phyloP scores from a whole-genome alignment of 1,140 invertebrate genomes.

The Conopomorpha cramerella region DNA sequence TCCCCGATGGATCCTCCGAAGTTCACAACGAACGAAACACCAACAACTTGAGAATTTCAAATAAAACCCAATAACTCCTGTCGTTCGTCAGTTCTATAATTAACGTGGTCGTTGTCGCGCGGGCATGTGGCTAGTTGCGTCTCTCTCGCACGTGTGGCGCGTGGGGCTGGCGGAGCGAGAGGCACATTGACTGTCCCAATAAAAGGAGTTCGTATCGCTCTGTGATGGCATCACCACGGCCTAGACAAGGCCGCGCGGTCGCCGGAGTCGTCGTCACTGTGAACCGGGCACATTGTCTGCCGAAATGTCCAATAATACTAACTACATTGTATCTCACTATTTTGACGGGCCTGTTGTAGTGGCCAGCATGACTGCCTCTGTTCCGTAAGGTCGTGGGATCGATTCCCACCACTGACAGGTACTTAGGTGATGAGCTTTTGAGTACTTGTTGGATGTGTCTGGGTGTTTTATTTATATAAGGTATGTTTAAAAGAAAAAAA shows the following conservation, averaged over 20 bases:
- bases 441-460: too few species aligned
- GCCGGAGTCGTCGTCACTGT: too few species aligned
- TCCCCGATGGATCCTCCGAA: too few species aligned
- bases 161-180: slow-evolving; percentile 15
- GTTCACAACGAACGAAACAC: too few species aligned
- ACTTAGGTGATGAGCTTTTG: not conserved
- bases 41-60: not conserved
- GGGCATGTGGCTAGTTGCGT: slow-evolving; percentile 9
- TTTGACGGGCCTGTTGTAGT: too few species aligned
- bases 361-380: too few species aligned
- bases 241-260: slow-evolving; percentile 57
- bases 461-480: too few species aligned
- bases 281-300: too few species aligned
- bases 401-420: not conserved
- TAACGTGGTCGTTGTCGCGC: slow-evolving; percentile 12
- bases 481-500: too few species aligned
- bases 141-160: slow-evolving; percentile 13
- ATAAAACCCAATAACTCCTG: slow-evolving; percentile 1
- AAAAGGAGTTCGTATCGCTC: slow-evolving; percentile 37
- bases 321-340: not conserved
- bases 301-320: not conserved
- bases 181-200: slow-evolving; percentile 34
- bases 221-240: slow-evolving; percentile 48
- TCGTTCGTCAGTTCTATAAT: slow-evolving; percentile 17
- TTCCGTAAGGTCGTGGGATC: not conserved